Percentiles rank a stretch among this genome's conserved stretches.
These are phyloP conservation scores for Amiota mariae DNA, from an alignment of 2,888 invertebrate genomes.

Conservation along the genomic window DNA sequence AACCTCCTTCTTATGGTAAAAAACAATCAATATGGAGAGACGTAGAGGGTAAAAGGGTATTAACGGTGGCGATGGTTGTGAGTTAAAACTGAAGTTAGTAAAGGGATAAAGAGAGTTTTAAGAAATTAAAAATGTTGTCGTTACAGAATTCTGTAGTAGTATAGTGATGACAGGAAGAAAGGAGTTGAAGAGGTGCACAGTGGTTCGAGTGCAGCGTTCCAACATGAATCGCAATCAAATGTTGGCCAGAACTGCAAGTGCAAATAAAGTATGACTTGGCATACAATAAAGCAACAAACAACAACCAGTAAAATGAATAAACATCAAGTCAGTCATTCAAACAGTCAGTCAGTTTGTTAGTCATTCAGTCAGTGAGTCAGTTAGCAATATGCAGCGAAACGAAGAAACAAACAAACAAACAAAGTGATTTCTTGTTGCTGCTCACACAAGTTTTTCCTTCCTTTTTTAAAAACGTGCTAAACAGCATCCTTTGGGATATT, in stretches of 20 bases:
- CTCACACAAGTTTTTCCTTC: neutral
- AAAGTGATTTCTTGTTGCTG: neutral
- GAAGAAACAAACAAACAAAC: neutral
- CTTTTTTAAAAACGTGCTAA: neutral
- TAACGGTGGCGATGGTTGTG: too few species aligned
- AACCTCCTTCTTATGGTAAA: neutral
- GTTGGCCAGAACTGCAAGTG: neutral
- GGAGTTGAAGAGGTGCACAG: neutral
- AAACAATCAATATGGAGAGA: too few species aligned
- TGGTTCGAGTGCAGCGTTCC: neutral
- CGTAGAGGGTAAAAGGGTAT: too few species aligned
- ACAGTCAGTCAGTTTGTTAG: too few species aligned
- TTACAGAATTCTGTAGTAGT: neutral
- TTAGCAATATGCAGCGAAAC: neutral
- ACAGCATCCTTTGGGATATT: conserved; percentile 19
- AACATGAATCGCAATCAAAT: neutral
- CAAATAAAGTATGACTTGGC: conserved; percentile 10
- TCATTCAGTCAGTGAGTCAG: too few species aligned
- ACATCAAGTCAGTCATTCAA: too few species aligned
- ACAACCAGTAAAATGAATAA: neutral
- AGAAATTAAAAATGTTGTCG: conserved; percentile 27
- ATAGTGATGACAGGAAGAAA: neutral
- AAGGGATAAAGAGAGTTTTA: conserved; percentile 1
- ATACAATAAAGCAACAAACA: neutral
- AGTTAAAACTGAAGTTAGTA: too few species aligned